Evolutionary conservation across 2,888 invertebrate species (phyloP), one percentile per base, ranked within the genome.

Genomic region (Lacanobia wlatinum): DNA sequence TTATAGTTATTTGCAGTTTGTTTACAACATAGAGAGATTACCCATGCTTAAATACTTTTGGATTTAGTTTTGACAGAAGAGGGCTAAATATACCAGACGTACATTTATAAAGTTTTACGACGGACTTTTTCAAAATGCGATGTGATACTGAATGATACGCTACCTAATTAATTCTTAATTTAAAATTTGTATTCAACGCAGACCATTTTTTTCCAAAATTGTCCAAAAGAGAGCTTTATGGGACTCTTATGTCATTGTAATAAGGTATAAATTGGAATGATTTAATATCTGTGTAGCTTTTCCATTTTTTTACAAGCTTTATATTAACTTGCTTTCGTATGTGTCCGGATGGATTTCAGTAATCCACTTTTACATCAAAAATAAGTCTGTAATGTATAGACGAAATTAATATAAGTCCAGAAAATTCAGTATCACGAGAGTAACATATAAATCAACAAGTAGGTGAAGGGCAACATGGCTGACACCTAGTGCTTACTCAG

Each of bases 401-500:
- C 14, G 28, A 60, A 53, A 14, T 21, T 67, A 28, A 21, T 34
- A 48, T 43, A 65, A 61, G 40, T 78, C 12, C 14, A 55, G 50
- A 65, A 69, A 74, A 87, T 87, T 88, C 88, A 86, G 87, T 87
- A 89, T 81, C 88, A 88, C 85, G 56, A 65, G 56, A 65, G 48
- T 53, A 69, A 78, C 65, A 76, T 66, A 75, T 73, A 71, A 73
- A 84, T 73, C 77, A 83, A 87, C 85, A 88, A 82, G 84, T 87
- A 87, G 87, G 87, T 86, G 84, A 79, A 83, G 87, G 87, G 87
- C 81, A 80, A 87, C 76, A 81, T 70, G 84, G 79, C 84, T 87
- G 90, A 92, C 92, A 94, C 88, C 91, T 88, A 92, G 88, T 86
- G 70, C 96, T 96, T 96, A 96, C 95, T 95, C 94, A 87, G 93